A percentile compares a stretch with the other conserved stretches of the same genome.
Evolutionary conservation across 2,888 invertebrate genomes (phyloP).

Genomic region (Diaprepes abbreviatus): DNA sequence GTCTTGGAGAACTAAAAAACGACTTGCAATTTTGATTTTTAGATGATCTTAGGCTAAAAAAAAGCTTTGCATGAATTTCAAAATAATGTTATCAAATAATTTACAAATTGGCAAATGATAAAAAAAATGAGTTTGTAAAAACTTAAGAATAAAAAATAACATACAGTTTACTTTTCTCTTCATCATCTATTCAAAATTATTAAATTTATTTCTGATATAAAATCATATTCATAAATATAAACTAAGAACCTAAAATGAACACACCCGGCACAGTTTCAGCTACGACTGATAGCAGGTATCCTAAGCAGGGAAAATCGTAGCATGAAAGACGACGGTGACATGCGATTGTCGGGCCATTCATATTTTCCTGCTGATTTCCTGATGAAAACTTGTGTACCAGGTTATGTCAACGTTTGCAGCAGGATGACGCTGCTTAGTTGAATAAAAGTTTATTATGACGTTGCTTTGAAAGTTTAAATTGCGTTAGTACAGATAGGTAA

Average conservation of each 20-base stretch:
- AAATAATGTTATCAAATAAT: too few relatives aligned
- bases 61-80: too few relatives aligned
- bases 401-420: conserved; percentile 24
- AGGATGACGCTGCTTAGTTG: not conserved
- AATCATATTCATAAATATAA: conserved; percentile 6
- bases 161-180: conserved; percentile 9
- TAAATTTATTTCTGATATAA: conserved; percentile 1
- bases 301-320: conserved; percentile 29
- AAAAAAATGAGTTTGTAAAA: too few relatives aligned
- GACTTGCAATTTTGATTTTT: too few relatives aligned
- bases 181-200: not conserved
- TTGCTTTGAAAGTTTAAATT: not conserved
- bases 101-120: too few relatives aligned
- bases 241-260: conserved; percentile 5
- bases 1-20: too few relatives aligned
- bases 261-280: conserved; percentile 30
- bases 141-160: conserved; percentile 5
- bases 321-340: conserved; percentile 47
- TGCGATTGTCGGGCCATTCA: conserved; percentile 48
- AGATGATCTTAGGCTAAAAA: too few relatives aligned
- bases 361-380: conserved; percentile 36
- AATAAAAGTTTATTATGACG: conserved; percentile 10
- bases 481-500: too few relatives aligned
- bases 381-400: conserved; percentile 41
- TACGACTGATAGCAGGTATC: conserved; percentile 34